Evolutionary conservation across 2,888 invertebrate genomes (phyloP).

Genomic region (Diarsia brunnea): DNA sequence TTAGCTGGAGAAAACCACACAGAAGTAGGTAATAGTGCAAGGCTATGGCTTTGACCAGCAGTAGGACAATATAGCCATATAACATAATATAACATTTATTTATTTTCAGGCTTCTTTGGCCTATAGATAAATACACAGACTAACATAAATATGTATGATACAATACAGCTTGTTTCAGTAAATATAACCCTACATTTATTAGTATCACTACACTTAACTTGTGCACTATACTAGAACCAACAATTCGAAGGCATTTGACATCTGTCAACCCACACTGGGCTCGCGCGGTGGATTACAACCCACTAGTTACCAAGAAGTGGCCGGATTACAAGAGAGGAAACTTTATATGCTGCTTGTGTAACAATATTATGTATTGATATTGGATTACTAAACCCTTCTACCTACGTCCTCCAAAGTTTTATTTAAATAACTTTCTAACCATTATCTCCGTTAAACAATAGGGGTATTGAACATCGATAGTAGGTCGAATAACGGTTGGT

Average conservation of each 20-base stretch:
- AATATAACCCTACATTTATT: too few relatives aligned
- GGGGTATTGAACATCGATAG: constrained; percentile 35
- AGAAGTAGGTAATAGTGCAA: too few relatives aligned
- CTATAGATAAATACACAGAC: too few relatives aligned
- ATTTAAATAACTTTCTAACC: background rate
- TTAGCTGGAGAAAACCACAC: too few relatives aligned
- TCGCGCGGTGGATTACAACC: background rate
- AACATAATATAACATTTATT: too few relatives aligned
- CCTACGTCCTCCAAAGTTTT: constrained; percentile 7
- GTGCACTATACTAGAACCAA: background rate
- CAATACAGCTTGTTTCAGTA: too few relatives aligned
- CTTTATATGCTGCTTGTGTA: background rate
- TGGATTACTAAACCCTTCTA: background rate
- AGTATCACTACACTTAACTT: too few relatives aligned
- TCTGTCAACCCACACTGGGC: background rate
- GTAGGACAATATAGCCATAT: too few relatives aligned
- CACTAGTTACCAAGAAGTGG: background rate
- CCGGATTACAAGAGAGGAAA: background rate
- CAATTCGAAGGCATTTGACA: background rate
- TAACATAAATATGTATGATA: too few relatives aligned
- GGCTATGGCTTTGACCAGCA: too few relatives aligned
- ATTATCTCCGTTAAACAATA: constrained; percentile 31
- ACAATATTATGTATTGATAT: background rate
- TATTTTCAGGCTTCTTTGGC: too few relatives aligned
- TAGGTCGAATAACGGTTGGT: constrained; percentile 22